Evolutionary conservation across 2,113 vertebrate genomes (phyloP), one percentile per base, ranked within the genome.

Genomic region (Cyanocitta stelleri): DNA sequence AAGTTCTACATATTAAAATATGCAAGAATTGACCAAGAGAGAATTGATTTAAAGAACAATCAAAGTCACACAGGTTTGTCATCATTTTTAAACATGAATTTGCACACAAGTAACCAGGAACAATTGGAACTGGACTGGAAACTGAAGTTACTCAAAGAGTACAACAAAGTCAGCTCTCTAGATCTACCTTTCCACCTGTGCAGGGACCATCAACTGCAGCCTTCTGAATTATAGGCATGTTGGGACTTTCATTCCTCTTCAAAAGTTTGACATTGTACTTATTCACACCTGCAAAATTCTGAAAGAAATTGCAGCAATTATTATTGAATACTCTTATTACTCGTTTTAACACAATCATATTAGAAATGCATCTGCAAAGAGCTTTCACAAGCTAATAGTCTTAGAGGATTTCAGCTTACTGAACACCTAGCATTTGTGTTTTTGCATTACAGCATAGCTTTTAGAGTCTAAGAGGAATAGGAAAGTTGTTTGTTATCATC

Each of bases 171-270:
- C 27, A 95, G 54, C 43, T 39, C 49, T 35, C 18, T 39, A 46
- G 49, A 51, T 94, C 88, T 97, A 98, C 97, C 98, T 98, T 98
- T 92, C 81, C 93, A 82, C 78, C 11, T 87, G 90, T 27, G 91
- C 69, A 89, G 55, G 92, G 69, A 84, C 90, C 79, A 95, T 94
- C 95, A 94, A 72, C 62, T 72, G 82, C 74, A 97, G 95, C 29
- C 72, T 97, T 98, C 67, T 95, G 96, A 63, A 77, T 58, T 87
- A 94, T 94, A 96, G 95, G 82, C 43, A 88, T 37, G 78, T 63
- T 97, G 46, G 96, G 76, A 87, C 92, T 97, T 96, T 97, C 97
- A 94, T 97, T 98, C 96, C 98, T 98, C 91, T 97, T 98, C 95
- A 98, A 9, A 82, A 98, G 97, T 59, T 97, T 98, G 88, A 98